Evolutionary conservation across 2,113 vertebrate species (phyloP).

Genomic region (Labeo catla): DNA sequence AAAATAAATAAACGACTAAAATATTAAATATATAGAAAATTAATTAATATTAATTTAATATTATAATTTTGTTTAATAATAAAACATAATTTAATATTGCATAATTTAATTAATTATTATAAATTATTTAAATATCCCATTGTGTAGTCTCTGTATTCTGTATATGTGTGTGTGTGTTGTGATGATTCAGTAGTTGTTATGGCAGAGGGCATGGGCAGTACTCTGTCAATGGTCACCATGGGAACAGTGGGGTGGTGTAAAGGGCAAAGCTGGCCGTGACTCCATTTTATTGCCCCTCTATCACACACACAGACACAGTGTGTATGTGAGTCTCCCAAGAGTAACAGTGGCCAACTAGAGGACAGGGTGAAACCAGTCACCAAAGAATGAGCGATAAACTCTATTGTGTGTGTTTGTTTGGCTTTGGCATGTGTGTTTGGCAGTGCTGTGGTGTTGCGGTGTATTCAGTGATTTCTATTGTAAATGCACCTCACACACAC

Average conservation of each 20-base stretch:
- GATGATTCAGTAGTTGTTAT: constrained; percentile 25
- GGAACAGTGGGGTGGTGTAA: constrained; percentile 46
- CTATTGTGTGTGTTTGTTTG: constrained; percentile 37
- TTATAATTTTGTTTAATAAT: no score
- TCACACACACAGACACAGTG: constrained; percentile 20
- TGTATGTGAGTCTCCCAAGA: constrained; percentile 18
- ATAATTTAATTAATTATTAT: background rate
- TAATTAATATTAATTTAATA: no score
- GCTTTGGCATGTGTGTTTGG: constrained; percentile 42
- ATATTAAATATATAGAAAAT: no score
- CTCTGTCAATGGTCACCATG: constrained; percentile 53
- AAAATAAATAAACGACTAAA: no score
- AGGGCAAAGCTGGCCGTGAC: constrained; percentile 49
- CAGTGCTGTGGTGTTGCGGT: constrained; percentile 34
- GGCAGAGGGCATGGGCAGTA: constrained; percentile 38
- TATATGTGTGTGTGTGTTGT: background rate
- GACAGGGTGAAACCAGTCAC: constrained; percentile 12
- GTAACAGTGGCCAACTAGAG: background rate
- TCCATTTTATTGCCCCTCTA: constrained; percentile 54
- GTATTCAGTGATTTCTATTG: constrained; percentile 48
- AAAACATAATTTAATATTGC: no score
- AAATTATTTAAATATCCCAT: background rate
- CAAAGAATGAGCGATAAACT: constrained; percentile 20
- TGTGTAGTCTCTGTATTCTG: background rate
- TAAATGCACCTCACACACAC: constrained; percentile 37